A percentile compares a stretch with the other conserved stretches of the same genome.
phyloP scores from a whole-genome alignment of 2,888 invertebrate genomes.

The Parelbella ahira region DNA sequence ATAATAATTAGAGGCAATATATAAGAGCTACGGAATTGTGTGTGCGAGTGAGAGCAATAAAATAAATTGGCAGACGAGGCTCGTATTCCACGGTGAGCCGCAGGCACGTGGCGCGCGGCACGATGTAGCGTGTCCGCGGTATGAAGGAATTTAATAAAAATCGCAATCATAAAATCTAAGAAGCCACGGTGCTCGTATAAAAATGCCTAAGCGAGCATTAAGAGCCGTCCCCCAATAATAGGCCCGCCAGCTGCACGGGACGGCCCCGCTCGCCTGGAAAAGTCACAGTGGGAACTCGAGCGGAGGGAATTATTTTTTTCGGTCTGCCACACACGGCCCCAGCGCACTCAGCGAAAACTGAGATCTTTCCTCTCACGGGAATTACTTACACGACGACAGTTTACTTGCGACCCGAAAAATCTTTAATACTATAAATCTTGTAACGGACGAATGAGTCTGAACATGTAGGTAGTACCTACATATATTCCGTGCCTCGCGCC shows the following conservation, averaged over 20 bases:
- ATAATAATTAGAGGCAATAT: too few species aligned
- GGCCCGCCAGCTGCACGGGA: constrained; percentile 79
- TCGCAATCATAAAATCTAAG: constrained; percentile 79
- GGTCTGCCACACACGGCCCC: constrained; percentile 78
- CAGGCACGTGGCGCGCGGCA: constrained; percentile 55
- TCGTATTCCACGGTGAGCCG: constrained; percentile 72
- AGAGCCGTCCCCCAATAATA: constrained; percentile 78
- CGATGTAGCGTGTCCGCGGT: constrained; percentile 38
- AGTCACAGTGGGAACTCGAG: constrained; percentile 75
- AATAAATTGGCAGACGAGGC: constrained; percentile 71
- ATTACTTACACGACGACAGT: constrained; percentile 49
- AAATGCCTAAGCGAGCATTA: constrained; percentile 78
- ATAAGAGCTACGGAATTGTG: constrained; percentile 46
- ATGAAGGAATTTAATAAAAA: constrained; percentile 73
- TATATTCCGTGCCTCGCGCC: too few species aligned
- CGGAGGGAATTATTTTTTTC: constrained; percentile 78
- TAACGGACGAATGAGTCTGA: too few species aligned
- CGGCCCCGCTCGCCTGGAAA: constrained; percentile 66
- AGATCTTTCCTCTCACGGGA: constrained; percentile 54
- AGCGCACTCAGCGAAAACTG: constrained; percentile 72
- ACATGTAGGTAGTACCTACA: too few species aligned
- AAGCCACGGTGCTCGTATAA: constrained; percentile 64
- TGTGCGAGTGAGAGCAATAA: constrained; percentile 61
- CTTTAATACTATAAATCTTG: too few species aligned
- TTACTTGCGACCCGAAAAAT: constrained; percentile 43